Base-by-base conservation (phyloP, 2,797 vertebrate genomes). In the Helicolenus hilgendorfi region DNA sequence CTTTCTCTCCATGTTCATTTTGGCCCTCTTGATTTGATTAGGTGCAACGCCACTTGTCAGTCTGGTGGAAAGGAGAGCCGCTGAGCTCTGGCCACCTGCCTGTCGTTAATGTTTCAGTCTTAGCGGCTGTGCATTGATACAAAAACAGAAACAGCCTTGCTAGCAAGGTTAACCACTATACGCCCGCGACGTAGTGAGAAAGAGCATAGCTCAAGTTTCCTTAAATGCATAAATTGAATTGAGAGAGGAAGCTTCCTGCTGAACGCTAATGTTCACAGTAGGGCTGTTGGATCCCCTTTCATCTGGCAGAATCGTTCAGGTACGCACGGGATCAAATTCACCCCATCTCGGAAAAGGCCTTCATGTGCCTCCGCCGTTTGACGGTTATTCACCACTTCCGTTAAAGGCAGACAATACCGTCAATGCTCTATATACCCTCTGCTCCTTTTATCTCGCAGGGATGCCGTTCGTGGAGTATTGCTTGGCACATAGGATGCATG, bases 21-120 rank as follows among this genome's bases (percentile, higher is more conserved):
- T 78, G 84, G 65, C 67, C 73, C 33, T 88, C 68, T n/a, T 88
- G 84, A 93, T 89, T 90, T 91, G 81, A 93, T 94, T 82, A 91
- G 83, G 69, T 74, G 85, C 29, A 77, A 36, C 77, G 22, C 76
- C 83, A 14, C 85, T 80, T 78, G 89, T 86, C 90, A 86, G 84
- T 81, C 45, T 41, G 53, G 73, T 64, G 80, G 72, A 71, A 78
- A 31, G 41, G 77, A 80, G 63, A 11, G 72, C 67, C 35, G 1
- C 83, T 64, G 74, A 88, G 74, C 79, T 41, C 62, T 24, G 77
- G 85, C 82, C 92, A 86, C 86, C 90, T 94, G 86, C 63, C 77
- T 26, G 31, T 76, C n/a, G 8, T 45, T 86, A 72, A 84, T 38
- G 41, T 79, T 65, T 84, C 78, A 8, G 59, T 55, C 79, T 29